A percentile compares a stretch with the other conserved stretches of the same genome.
Evolutionary conservation across 2,113 vertebrate genomes (phyloP).

Genomic region (Anser cygnoides): DNA sequence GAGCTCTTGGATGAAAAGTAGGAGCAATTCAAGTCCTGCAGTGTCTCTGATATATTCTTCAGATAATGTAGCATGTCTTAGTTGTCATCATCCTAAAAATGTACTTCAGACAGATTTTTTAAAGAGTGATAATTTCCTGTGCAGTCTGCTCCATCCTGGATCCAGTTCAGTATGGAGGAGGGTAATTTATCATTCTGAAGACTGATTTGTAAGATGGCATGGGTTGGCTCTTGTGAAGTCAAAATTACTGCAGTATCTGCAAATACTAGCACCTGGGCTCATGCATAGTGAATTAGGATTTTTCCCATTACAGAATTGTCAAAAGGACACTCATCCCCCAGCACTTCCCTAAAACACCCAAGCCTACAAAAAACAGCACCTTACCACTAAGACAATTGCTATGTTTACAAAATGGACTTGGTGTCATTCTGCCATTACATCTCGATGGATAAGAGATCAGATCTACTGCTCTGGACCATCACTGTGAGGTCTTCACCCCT

Average conservation of each 20-base stretch:
- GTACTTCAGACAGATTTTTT: not conserved
- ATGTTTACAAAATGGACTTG: not conserved
- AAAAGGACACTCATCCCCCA: not conserved
- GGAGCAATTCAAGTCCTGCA: not conserved
- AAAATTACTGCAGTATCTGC: slow-evolving; percentile 19
- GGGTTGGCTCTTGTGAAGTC: not conserved
- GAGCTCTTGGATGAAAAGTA: not conserved
- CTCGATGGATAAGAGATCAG: fast-evolving
- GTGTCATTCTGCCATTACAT: not conserved
- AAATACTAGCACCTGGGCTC: slow-evolving; percentile 16
- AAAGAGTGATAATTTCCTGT: slow-evolving; percentile 1
- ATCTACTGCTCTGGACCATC: not conserved
- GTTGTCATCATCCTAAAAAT: not conserved
- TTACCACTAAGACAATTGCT: not conserved
- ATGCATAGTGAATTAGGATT: not conserved
- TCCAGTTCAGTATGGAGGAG: not conserved
- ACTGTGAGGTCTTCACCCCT: not conserved
- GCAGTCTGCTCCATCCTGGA: slow-evolving; percentile 8
- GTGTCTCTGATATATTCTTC: not conserved
- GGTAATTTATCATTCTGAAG: slow-evolving; percentile 7
- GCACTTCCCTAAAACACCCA: not conserved
- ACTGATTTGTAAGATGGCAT: not conserved
- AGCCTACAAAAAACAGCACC: not conserved
- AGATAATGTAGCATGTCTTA: not conserved
- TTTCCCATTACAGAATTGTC: not conserved